These are phyloP conservation scores for Bolinopsis microptera DNA, from an alignment of 37 sponge, comb jelly and placozoan genomes.

Conservation along the genomic window DNA sequence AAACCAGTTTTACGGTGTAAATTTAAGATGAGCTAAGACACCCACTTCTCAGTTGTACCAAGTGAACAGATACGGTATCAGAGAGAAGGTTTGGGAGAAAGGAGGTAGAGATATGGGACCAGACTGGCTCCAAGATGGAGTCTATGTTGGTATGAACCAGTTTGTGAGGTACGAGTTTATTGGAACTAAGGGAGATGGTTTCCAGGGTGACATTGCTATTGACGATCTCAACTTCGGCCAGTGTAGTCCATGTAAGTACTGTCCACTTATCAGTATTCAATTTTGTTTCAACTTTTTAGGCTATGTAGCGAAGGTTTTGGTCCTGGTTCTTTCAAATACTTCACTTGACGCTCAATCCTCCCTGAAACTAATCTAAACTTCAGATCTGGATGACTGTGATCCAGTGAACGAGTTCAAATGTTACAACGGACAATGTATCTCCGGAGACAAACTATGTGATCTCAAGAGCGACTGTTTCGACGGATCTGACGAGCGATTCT, in stretches of 20 bases:
- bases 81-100: constrained; percentile 65
- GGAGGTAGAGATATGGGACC: constrained; percentile 67
- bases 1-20: too few relatives aligned
- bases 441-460: constrained; percentile 22
- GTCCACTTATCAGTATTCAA: not conserved
- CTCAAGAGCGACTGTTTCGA: constrained; percentile 53
- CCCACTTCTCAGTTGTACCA: constrained; percentile 36
- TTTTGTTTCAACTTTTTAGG: too few relatives aligned
- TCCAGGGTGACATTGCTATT: constrained; percentile 68
- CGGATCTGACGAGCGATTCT: constrained; percentile 64
- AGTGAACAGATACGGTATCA: constrained; percentile 50
- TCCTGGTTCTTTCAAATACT: too few relatives aligned
- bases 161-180: constrained; percentile 54
- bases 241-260: constrained; percentile 39
- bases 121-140: constrained; percentile 65
- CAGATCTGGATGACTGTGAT: constrained; percentile 59
- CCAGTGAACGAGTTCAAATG: constrained; percentile 64
- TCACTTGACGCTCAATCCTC: too few relatives aligned
- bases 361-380: too few relatives aligned
- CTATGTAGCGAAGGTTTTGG: too few relatives aligned
- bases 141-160: constrained; percentile 20
- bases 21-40: too few relatives aligned
- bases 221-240: constrained; percentile 68
- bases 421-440: constrained; percentile 52
- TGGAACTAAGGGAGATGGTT: constrained; percentile 65